These are phyloP conservation scores for Hypolimnas misippus DNA, from an alignment of 2,888 invertebrate species.

Conservation along the genomic window DNA sequence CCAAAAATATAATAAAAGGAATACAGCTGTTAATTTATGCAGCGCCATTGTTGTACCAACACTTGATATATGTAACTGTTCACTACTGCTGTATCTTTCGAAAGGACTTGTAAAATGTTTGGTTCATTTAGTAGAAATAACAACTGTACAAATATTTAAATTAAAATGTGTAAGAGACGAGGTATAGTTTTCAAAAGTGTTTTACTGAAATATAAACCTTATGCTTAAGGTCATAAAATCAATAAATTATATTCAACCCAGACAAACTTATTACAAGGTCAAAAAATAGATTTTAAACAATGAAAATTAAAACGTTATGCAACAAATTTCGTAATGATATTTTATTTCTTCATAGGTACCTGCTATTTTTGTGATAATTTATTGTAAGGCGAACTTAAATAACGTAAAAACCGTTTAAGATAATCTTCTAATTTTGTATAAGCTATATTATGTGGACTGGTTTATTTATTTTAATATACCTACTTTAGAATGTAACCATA, in stretches of 20 bases:
- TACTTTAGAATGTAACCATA: no score
- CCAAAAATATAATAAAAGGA: conserved; percentile 32
- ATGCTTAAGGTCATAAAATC: neutral
- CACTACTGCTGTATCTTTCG: conserved; percentile 40
- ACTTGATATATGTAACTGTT: conserved; percentile 36
- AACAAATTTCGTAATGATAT: conserved; percentile 12
- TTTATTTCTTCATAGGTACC: no score
- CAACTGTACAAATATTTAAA: conserved; percentile 58
- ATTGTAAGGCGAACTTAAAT: no score
- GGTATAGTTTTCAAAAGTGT: neutral
- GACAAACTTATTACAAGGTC: conserved; percentile 18
- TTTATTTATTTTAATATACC: no score
- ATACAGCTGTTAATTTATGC: conserved; percentile 30
- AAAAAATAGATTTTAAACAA: conserved; percentile 17
- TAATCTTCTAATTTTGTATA: no score
- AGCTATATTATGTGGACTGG: no score
- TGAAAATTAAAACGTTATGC: conserved; percentile 19
- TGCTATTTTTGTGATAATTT: no score
- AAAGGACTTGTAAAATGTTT: conserved; percentile 42
- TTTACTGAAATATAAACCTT: conserved; percentile 17
- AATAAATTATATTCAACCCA: neutral
- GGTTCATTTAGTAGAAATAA: conserved; percentile 13
- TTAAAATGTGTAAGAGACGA: neutral
- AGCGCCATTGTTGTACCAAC: conserved; percentile 35
- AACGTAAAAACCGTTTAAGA: no score